Evolutionary conservation across 2,888 invertebrate species (phyloP).

Genomic region (Lordiphosa andalusiaca): DNA sequence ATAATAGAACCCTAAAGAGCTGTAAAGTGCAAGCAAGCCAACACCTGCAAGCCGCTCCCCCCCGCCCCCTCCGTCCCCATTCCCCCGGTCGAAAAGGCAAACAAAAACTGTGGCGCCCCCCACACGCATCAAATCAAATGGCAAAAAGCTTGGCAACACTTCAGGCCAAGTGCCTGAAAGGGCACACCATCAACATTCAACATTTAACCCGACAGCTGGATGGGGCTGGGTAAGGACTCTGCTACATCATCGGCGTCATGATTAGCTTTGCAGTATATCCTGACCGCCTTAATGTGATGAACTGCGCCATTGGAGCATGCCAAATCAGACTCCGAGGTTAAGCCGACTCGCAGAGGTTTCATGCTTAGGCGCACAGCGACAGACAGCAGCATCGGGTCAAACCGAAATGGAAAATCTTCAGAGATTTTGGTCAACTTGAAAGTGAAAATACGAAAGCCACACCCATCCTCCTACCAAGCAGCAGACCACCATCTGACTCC

Average conservation of each 20-base stretch:
- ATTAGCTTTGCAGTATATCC: constrained; percentile 37
- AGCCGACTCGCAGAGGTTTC: constrained; percentile 36
- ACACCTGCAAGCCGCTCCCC: constrained; percentile 36
- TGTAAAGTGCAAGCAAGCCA: constrained; percentile 60
- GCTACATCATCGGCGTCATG: constrained; percentile 39
- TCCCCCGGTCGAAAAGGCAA: neutral
- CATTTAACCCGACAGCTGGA: constrained; percentile 34
- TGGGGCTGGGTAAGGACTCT: constrained; percentile 1
- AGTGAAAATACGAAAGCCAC: constrained; percentile 16
- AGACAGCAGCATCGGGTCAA: constrained; percentile 27
- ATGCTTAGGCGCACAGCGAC: constrained; percentile 42
- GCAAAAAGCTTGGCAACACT: constrained; percentile 49
- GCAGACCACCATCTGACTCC: too few species aligned
- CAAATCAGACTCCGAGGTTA: constrained; percentile 23
- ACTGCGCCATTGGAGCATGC: constrained; percentile 38
- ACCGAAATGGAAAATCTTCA: constrained; percentile 45
- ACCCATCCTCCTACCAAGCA: neutral
- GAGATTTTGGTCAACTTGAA: constrained; percentile 54
- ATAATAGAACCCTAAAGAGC: constrained; percentile 63
- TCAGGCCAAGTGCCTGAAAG: constrained; percentile 16
- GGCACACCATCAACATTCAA: constrained; percentile 19
- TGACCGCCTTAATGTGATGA: constrained; percentile 47
- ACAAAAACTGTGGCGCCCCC: constrained; percentile 6
- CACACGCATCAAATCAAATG: constrained; percentile 44
- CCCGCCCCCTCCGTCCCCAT: constrained; percentile 3